Conservation (phyloP, 2,888 invertebrate genomes). For the Hirtodrosophila alboralis region DNA sequence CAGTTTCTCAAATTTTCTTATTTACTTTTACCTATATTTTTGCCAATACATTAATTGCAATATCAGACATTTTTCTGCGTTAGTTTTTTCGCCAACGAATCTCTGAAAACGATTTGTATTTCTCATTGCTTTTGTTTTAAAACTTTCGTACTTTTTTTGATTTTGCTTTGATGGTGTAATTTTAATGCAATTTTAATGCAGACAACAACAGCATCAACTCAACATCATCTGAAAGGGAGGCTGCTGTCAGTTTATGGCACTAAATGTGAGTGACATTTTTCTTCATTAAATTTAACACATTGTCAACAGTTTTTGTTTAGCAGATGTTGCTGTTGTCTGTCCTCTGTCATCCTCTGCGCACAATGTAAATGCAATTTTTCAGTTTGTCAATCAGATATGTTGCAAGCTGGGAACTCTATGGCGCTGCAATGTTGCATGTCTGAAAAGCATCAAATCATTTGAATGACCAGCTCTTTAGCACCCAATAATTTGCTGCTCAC, state of each 20-base stretch:
- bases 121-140: conserved; percentile 1
- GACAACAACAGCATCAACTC: conserved; percentile 33
- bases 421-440: conserved; percentile 41
- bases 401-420: neutral
- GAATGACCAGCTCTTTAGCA: conserved; percentile 56
- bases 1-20: too few species aligned
- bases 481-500: conserved; percentile 48
- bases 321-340: conserved; percentile 10
- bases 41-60: too few species aligned
- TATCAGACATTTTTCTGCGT: too few species aligned
- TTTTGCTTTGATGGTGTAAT: conserved; percentile 46
- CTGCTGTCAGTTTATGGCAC: conserved; percentile 44
- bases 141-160: conserved; percentile 29
- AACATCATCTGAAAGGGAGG: conserved; percentile 2
- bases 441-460: conserved; percentile 34
- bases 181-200: conserved; percentile 65
- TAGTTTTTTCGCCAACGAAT: too few species aligned
- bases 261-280: conserved; percentile 61
- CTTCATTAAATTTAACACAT: conserved; percentile 63
- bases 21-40: too few species aligned
- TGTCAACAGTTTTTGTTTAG: conserved; percentile 50
- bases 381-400: conserved; percentile 43
- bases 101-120: too few species aligned
- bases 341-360: neutral
- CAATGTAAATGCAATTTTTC: conserved; percentile 34